Conservation (phyloP, 2,888 invertebrate species). For the Microctonus brassicae region DNA sequence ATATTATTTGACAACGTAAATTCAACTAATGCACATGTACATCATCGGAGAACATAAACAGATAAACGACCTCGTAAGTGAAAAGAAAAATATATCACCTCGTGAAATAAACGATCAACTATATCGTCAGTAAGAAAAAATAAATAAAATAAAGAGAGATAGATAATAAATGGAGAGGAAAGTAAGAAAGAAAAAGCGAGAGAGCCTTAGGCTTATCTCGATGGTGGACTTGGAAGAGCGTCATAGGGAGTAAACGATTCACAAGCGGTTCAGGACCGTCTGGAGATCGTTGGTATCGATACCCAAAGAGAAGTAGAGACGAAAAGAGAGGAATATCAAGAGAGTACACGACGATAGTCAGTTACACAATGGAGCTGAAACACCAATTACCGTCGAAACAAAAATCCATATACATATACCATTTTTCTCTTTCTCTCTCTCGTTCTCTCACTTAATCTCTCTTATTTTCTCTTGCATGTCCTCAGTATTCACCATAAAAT, state of each 20-base stretch:
- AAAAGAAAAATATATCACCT: not conserved
- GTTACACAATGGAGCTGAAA: constrained; percentile 59
- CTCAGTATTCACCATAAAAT: too few relatives aligned
- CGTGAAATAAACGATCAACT: not conserved
- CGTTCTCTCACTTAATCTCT: not conserved
- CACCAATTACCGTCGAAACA: constrained; percentile 35
- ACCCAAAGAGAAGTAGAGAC: constrained; percentile 27
- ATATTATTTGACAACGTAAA: too few relatives aligned
- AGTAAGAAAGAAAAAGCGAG: constrained; percentile 8
- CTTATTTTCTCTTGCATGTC: not conserved
- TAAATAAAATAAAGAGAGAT: constrained; percentile 11
- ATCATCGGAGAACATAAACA: not conserved
- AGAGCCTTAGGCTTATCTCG: constrained; percentile 51
- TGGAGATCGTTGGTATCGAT: constrained; percentile 59
- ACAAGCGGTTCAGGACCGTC: constrained; percentile 47
- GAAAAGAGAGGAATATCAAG: not conserved
- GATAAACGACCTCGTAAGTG: not conserved
- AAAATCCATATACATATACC: constrained; percentile 20
- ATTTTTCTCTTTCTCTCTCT: constrained; percentile 1
- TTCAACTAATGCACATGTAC: too few relatives aligned
- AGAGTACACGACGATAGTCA: constrained; percentile 56
- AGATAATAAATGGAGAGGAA: not conserved
- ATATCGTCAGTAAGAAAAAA: constrained; percentile 7
- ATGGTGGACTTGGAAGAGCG: constrained; percentile 49
- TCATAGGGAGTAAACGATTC: constrained; percentile 55